Evolutionary conservation across 53 echinoderm and acorn worm genomes (phyloP), one percentile per base, ranked within the genome.

Genomic region (Antedon mediterranea): DNA sequence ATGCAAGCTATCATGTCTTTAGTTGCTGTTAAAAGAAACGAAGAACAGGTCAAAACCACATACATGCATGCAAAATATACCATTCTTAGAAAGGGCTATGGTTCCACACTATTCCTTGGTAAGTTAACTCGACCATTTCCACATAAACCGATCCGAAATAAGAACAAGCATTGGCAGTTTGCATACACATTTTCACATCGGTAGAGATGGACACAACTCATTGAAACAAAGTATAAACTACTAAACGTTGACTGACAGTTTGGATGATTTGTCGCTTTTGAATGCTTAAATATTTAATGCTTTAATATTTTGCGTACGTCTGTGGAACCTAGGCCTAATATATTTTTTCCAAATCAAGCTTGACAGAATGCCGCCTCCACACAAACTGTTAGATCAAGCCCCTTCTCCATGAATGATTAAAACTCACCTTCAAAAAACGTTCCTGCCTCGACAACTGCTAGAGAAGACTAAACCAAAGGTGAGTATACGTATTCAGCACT

Each of bases 1-100:
- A 90, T 88, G 85, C 93, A 93, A 72, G 84, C 86, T 29, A 83
- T 93, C 27, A 79, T 93, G 26, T 83, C 88, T 31, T 30, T 90
- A 37, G 83, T 90, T 33, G 43, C 85, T 28, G 81, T 88, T 9
- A 78, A 78, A 28, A 82, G 82, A n/a, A 77, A 89, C 73, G 79
- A 80, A 28, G 72, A 84, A 31, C 29, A 34, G 0, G 78, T 79
- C 71, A 85, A 74, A 32, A 34, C 82, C 31, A 72, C 83, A 8
- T 88, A 88, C 75, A 82, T 93, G 30, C 75, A 82, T 93, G 30
- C 73, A 79, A 34, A 77, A 86, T 33, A 87, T 88, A 4, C 93
- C 93, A 20, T 93, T 93, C 78, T 81, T 93, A 14, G 93, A 90
- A 76, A 90, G 87, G 81, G 76, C 83, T 0, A 27, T 82, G 30